Conservation (phyloP, 2,888 invertebrate genomes). For the Andrena dorsata region DNA sequence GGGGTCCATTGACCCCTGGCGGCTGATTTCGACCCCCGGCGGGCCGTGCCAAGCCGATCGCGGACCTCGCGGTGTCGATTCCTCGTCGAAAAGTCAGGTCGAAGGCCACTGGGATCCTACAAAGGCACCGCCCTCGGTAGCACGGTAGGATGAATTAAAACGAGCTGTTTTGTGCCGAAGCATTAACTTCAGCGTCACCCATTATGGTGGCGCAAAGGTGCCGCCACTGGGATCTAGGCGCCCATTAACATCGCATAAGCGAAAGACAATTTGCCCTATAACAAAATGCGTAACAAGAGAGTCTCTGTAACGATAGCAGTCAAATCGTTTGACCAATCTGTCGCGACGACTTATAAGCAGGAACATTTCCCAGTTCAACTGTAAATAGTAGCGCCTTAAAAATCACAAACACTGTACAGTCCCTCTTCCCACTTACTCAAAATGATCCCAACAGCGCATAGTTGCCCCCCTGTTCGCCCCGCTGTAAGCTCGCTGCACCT, state of each 20-base stretch:
- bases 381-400: too few species aligned
- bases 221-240: conserved; percentile 14
- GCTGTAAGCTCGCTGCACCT: too few species aligned
- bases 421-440: background rate
- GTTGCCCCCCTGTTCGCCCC: too few species aligned
- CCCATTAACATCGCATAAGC: conserved; percentile 10
- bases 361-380: too few species aligned
- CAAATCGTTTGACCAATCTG: too few species aligned
- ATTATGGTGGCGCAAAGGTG: conserved; percentile 46
- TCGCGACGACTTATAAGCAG: too few species aligned
- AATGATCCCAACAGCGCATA: background rate
- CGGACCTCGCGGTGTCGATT: background rate
- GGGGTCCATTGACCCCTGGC: background rate
- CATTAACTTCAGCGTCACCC: conserved; percentile 38
- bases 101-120: conserved; percentile 19
- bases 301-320: background rate
- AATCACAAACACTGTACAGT: too few species aligned
- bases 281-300: background rate
- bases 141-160: conserved; percentile 46
- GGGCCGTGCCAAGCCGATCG: too few species aligned
- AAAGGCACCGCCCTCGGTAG: conserved; percentile 14
- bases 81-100: background rate
- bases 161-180: conserved; percentile 46
- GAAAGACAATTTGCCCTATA: conserved; percentile 15
- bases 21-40: background rate